phyloP scores from a whole-genome alignment of 2,113 vertebrate species.

The Cettia cetti region DNA sequence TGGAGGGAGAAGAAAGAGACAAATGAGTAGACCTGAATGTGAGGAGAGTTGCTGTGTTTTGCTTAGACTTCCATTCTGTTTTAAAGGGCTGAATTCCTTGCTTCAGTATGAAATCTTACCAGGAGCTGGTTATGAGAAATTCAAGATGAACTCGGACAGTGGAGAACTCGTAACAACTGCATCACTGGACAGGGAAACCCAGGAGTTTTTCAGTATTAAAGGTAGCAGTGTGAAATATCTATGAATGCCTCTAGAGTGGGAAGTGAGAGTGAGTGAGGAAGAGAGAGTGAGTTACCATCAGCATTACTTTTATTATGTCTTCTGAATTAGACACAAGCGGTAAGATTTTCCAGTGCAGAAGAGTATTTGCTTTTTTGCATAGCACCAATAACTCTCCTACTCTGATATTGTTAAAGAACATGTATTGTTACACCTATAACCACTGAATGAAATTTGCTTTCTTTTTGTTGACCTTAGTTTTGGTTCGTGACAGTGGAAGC shows the following conservation, averaged over 20 bases:
- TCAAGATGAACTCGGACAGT: conserved; percentile 79
- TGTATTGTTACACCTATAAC: neutral
- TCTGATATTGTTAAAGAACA: neutral
- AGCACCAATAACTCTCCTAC: neutral
- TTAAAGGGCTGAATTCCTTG: conserved; percentile 82
- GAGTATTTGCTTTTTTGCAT: neutral
- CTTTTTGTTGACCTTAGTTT: conserved; percentile 71
- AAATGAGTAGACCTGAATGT: neutral
- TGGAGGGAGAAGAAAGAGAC: neutral
- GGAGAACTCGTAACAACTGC: conserved; percentile 80
- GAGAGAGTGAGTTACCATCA: neutral
- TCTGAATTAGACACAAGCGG: neutral
- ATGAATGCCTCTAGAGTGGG: neutral
- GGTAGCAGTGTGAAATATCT: conserved; percentile 67
- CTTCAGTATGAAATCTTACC: conserved; percentile 86
- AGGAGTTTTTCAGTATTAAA: conserved; percentile 79
- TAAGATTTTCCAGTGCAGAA: neutral
- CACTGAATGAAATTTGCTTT: neutral
- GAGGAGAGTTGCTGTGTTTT: neutral
- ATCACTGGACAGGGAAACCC: conserved; percentile 83
- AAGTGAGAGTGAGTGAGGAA: neutral
- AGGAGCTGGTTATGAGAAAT: conserved; percentile 80
- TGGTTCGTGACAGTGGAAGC: conserved; percentile 79
- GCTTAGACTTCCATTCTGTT: neutral
- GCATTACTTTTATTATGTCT: neutral